Conservation (phyloP, 1,140 invertebrate species). For the Chironomus tepperi region DNA sequence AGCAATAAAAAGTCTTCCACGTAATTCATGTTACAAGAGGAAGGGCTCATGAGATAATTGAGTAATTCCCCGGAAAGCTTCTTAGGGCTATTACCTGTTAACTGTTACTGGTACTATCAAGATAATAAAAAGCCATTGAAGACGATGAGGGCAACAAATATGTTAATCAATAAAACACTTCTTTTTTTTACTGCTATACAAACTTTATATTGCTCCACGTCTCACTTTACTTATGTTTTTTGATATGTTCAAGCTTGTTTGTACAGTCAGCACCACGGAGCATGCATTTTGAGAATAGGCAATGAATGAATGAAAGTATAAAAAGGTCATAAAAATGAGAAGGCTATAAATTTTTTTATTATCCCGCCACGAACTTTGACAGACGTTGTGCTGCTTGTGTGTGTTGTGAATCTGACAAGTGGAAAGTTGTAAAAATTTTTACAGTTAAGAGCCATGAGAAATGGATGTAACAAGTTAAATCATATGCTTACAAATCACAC, state of each 20-base stretch:
- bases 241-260: too few relatives aligned
- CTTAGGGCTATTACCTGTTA: background rate
- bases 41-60: background rate
- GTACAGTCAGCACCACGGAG: too few relatives aligned
- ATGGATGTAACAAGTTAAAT: background rate
- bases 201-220: background rate
- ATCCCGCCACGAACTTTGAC: constrained; percentile 5
- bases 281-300: constrained; percentile 6
- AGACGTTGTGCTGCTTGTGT: background rate
- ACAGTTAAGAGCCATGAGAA: background rate
- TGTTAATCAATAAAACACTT: too few relatives aligned
- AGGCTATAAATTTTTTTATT: constrained; percentile 7
- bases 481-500: background rate
- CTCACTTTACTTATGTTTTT: background rate
- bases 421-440: background rate
- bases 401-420: background rate
- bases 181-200: background rate
- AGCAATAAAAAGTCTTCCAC: too few relatives aligned
- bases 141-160: background rate
- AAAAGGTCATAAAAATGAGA: background rate
- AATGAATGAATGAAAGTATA: background rate
- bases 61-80: background rate
- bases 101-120: background rate
- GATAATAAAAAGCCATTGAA: background rate
- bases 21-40: background rate